These are phyloP conservation scores for Gouania willdenowi DNA, from an alignment of 2,797 vertebrate species.

Conservation along the genomic window DNA sequence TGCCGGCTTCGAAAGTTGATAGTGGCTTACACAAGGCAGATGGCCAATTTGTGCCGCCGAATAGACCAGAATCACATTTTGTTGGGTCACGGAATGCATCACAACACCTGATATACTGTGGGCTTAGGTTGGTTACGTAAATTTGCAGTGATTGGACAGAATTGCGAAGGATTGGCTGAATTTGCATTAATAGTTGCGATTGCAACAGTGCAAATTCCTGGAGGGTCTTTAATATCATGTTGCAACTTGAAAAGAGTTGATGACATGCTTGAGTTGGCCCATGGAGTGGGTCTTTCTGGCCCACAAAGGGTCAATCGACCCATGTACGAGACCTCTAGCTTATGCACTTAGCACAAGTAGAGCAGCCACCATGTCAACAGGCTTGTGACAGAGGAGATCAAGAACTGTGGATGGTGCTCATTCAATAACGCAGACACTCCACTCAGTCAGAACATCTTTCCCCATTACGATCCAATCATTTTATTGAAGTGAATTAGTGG, in stretches of 20 bases:
- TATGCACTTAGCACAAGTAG: conserved; percentile 32
- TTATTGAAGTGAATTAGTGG: conserved; percentile 11
- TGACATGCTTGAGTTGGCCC: conserved; percentile 45
- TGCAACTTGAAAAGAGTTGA: conserved; percentile 30
- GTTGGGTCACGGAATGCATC: no score
- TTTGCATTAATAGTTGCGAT: no score
- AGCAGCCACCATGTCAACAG: conserved; percentile 17
- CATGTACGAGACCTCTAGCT: conserved; percentile 30
- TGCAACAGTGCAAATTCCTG: no score
- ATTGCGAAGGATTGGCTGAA: no score
- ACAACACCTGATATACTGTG: no score
- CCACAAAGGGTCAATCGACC: conserved; percentile 29
- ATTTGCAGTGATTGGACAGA: no score
- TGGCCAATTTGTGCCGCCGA: no score
- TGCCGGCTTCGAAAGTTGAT: no score
- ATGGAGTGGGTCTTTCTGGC: conserved; percentile 18
- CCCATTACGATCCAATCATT: conserved; percentile 22
- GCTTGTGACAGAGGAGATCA: neutral
- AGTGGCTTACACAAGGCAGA: no score
- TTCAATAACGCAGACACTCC: neutral
- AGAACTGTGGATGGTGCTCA: conserved; percentile 23
- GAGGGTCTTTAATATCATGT: no score
- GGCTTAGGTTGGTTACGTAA: no score
- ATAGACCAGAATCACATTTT: no score
- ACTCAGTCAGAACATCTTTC: conserved; percentile 2